A percentile compares a stretch with the other conserved stretches of the same genome.
Evolutionary conservation across 2,797 vertebrate species (phyloP).

Genomic region (Thalassophryne amazonica): DNA sequence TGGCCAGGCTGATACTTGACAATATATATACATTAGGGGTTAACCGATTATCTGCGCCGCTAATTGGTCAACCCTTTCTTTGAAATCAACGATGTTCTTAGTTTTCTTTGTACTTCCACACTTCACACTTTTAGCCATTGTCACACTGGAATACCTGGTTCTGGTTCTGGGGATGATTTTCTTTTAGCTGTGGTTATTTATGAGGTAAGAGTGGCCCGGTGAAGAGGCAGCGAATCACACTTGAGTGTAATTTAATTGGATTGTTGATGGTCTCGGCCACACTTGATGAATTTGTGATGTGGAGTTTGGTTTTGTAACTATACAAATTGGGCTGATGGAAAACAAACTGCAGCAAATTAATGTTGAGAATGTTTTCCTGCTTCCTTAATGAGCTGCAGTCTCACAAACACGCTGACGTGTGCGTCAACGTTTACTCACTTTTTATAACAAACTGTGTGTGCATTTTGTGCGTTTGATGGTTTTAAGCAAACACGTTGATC

Average conservation of each 20-base stretch:
- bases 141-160: background rate
- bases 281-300: constrained; percentile 59
- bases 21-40: too few relatives aligned
- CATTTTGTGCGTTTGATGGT: too few relatives aligned
- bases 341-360: constrained; percentile 69
- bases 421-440: too few relatives aligned
- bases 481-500: too few relatives aligned
- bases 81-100: too few relatives aligned
- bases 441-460: too few relatives aligned
- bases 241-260: constrained; percentile 71
- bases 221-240: constrained; percentile 30
- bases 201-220: constrained; percentile 10
- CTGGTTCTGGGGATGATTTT: constrained; percentile 8
- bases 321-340: constrained; percentile 67
- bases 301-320: constrained; percentile 48
- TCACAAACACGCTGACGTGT: too few relatives aligned
- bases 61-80: too few relatives aligned
- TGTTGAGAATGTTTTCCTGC: constrained; percentile 69
- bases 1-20: too few relatives aligned
- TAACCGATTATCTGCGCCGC: too few relatives aligned
- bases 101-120: background rate
- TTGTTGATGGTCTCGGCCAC: constrained; percentile 58
- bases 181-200: constrained; percentile 25
- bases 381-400: constrained; percentile 59
- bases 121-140: constrained; percentile 9